These are phyloP conservation scores for Nemoura dubitans DNA, from an alignment of 2,888 invertebrate genomes.

Conservation along the genomic window DNA sequence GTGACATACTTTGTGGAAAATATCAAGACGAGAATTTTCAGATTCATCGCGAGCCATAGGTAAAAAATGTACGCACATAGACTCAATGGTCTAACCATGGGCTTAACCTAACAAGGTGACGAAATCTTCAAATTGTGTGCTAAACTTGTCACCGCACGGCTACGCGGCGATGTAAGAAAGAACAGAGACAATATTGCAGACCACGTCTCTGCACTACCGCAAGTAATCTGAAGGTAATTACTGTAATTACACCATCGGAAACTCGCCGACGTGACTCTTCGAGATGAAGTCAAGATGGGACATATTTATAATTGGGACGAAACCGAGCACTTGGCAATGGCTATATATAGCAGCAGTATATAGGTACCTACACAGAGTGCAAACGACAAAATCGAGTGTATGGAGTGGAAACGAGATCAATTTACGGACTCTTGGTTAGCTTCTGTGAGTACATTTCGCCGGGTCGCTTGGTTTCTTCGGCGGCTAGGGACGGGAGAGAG, in stretches of 20 bases:
- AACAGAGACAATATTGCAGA: too few relatives aligned
- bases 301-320: neutral
- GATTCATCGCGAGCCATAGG: too few relatives aligned
- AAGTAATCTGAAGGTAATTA: neutral
- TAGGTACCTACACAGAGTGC: too few relatives aligned
- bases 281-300: neutral
- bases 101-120: too few relatives aligned
- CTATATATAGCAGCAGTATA: neutral
- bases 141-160: too few relatives aligned
- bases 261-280: neutral
- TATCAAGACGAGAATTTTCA: too few relatives aligned
- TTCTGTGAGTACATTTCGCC: neutral
- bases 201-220: too few relatives aligned
- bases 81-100: too few relatives aligned
- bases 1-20: too few relatives aligned
- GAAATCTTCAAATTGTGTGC: neutral
- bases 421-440: neutral
- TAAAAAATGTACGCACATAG: too few relatives aligned
- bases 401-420: neutral
- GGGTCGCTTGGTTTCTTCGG: neutral
- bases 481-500: constrained; percentile 31
- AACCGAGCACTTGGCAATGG: neutral
- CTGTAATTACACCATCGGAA: neutral
- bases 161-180: too few relatives aligned
- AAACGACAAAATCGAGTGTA: neutral